Base-by-base conservation (phyloP, 2,113 vertebrate genomes). In the Megaleporinus macrocephalus region DNA sequence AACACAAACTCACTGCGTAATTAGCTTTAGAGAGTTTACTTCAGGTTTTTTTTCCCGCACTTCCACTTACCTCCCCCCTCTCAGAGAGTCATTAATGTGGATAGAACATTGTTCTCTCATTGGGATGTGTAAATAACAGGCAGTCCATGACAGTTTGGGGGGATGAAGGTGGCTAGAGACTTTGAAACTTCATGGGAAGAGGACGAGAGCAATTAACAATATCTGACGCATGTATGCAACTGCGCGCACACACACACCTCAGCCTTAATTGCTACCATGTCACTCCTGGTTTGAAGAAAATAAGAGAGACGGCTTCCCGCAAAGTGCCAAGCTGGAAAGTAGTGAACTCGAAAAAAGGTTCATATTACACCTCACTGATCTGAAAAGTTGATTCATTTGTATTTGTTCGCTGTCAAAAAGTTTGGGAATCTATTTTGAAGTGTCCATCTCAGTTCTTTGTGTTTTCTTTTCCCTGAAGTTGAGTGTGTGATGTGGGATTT, bases 51-150 rank as follows among this genome's bases (percentile, higher is more conserved):
- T 29, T 36, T 44, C 14, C 9, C 24, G 11, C 20, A 86, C 62
- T 80, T 80, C 78, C 80, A 9, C 51, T 83, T 81, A 86, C 83
- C 80, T 62, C 0, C 57, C 81, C 18, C n/a, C n/a, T n/a, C 65
- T 69, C 20, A 12, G 65, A 73, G 81, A 91, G 87, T 91, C 89
- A 92, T 91, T 94, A 92, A 92, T 89, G 90, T 87, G 51, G 86
- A 76, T 20, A 49, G 84, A 91, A 91, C 88, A 88, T 91, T 92
- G 90, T 92, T 90, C 89, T 90, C 87, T 89, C 88, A 88, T 92
- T 91, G 89, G 88, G 89, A 87, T 78, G 79, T 59, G 89, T 92
- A 92, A 92, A 92, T 92, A 92, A 93, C 89, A 87, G 86, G 88
- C 87, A 87, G 36, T 26, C 86, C 88, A 85, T 87, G 91, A 93